These are phyloP conservation scores for Mustela lutreola DNA, from an alignment of 2,113 vertebrate genomes.

Conservation along the genomic window DNA sequence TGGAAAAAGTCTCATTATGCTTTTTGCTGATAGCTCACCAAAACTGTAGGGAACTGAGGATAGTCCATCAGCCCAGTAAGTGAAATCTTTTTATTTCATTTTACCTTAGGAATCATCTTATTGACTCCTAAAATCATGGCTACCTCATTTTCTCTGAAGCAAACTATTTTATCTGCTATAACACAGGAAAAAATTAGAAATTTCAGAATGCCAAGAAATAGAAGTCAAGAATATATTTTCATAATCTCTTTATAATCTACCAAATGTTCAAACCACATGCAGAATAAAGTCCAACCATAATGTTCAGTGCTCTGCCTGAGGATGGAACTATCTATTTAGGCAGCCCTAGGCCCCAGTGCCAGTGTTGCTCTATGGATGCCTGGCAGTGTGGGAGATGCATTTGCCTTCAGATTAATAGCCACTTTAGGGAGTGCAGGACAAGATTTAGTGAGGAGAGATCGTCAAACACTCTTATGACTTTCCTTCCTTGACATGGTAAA, in stretches of 20 bases:
- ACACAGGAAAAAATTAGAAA: background rate
- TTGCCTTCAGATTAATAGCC: background rate
- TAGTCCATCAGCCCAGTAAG: background rate
- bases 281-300: background rate
- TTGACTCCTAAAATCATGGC: background rate
- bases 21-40: background rate
- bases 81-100: background rate
- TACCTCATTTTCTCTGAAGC: background rate
- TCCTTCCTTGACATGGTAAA: background rate
- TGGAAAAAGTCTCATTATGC: background rate
- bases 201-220: background rate
- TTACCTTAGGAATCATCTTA: slow-evolving; percentile 7
- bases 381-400: background rate
- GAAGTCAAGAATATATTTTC: background rate
- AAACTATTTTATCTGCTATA: background rate
- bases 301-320: background rate
- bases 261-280: background rate
- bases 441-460: background rate
- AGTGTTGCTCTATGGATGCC: too few species aligned
- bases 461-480: background rate
- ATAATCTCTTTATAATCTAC: background rate
- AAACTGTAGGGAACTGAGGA: background rate
- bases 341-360: background rate
- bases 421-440: background rate
- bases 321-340: background rate